These are phyloP conservation scores for Oscheius sp. DNA, from an alignment of 2,888 invertebrate species.

Conservation along the genomic window DNA sequence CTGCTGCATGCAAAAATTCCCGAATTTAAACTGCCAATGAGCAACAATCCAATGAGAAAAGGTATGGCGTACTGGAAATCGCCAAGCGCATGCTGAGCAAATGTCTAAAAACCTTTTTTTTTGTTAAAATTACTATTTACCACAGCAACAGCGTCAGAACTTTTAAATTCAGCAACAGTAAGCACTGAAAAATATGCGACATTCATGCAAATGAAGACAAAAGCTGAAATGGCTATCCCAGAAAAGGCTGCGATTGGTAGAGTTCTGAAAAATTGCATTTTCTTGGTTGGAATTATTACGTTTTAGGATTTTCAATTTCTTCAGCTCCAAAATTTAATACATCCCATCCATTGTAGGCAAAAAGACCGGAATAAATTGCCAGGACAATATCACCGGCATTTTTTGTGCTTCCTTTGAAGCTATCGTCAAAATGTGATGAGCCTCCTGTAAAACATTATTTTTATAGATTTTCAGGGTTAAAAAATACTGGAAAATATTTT, in stretches of 20 bases:
- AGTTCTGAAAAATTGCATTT: slow-evolving; percentile 48
- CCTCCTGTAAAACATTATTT: neutral
- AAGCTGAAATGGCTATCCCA: slow-evolving; percentile 62
- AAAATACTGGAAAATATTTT: neutral
- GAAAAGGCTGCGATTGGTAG: slow-evolving; percentile 65
- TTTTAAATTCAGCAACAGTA: slow-evolving; percentile 83
- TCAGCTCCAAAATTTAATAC: slow-evolving; percentile 69
- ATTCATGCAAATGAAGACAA: slow-evolving; percentile 86
- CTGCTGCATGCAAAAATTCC: slow-evolving; percentile 66
- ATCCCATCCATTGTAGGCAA: slow-evolving; percentile 72
- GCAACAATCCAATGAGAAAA: slow-evolving; percentile 64
- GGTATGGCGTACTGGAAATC: slow-evolving; percentile 63
- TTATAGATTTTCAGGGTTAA: no score
- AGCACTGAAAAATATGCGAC: slow-evolving; percentile 90
- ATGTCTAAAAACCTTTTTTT: slow-evolving; percentile 42
- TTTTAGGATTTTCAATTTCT: slow-evolving; percentile 65
- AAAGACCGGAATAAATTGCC: slow-evolving; percentile 59
- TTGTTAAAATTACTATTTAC: slow-evolving; percentile 76
- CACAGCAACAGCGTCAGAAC: slow-evolving; percentile 87
- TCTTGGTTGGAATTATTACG: slow-evolving; percentile 38
- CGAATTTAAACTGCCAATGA: slow-evolving; percentile 66
- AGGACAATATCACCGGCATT: slow-evolving; percentile 63
- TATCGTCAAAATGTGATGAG: slow-evolving; percentile 51
- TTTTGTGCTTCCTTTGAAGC: slow-evolving; percentile 56
- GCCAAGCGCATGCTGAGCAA: slow-evolving; percentile 62